Percentiles rank a stretch among this genome's conserved stretches.
Evolutionary conservation across 1,140 invertebrate genomes (phyloP).

Genomic region (Alviniconcha marisindica): DNA sequence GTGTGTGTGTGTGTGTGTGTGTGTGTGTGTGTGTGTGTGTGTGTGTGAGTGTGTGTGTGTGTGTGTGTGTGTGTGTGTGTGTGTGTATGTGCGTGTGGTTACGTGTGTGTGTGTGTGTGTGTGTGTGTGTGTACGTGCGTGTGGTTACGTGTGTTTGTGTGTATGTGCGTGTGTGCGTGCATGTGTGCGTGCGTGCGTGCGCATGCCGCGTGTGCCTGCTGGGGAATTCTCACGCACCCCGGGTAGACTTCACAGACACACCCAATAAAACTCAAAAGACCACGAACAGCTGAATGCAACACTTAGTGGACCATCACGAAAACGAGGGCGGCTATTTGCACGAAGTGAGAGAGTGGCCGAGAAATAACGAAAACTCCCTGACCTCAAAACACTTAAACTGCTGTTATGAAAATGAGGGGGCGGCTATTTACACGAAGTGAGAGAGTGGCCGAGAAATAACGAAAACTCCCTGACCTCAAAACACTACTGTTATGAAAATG

Average conservation of each 20-base stretch:
- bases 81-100: no score
- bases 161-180: neutral
- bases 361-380: no score
- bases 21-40: neutral
- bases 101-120: no score
- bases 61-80: neutral
- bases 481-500: neutral
- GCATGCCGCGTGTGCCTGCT: neutral
- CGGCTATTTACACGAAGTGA: neutral
- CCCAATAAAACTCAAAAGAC: no score
- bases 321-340: neutral
- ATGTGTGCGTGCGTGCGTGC: neutral
- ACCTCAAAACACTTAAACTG: neutral
- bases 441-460: neutral
- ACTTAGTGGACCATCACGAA: neutral
- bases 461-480: no score
- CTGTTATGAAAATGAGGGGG: neutral
- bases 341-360: neutral
- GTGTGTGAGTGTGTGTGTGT: neutral
- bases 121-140: no score
- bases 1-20: neutral
- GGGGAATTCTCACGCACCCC: neutral
- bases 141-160: no score
- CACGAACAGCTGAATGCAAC: neutral
- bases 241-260: neutral